Conservation (phyloP, 2,888 invertebrate species). For the Calliopum simillimum region DNA sequence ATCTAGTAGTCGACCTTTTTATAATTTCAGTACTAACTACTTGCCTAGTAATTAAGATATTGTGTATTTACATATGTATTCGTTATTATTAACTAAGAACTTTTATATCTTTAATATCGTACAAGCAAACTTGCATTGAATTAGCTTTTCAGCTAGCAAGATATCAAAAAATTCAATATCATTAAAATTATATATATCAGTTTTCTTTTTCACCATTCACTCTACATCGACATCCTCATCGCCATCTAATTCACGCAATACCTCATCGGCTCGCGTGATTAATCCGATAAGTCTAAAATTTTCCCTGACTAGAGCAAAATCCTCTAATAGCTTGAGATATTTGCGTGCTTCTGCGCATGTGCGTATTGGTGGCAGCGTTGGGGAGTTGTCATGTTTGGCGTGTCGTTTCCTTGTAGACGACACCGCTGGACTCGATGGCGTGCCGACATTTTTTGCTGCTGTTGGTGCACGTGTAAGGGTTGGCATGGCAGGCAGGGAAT, state of each 20-base stretch:
- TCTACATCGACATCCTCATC: slow-evolving; percentile 50
- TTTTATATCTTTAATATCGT: too few relatives aligned
- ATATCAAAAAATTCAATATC: too few relatives aligned
- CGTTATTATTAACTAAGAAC: too few relatives aligned
- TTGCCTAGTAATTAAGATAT: too few relatives aligned
- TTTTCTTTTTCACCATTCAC: slow-evolving; percentile 20
- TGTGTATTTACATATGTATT: too few relatives aligned
- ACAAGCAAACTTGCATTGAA: too few relatives aligned
- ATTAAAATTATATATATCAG: too few relatives aligned
- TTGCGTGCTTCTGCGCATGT: slow-evolving; percentile 58
- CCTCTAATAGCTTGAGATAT: slow-evolving; percentile 61
- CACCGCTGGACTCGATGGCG: slow-evolving; percentile 2
- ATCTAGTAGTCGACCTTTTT: too few relatives aligned
- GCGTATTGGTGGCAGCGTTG: slow-evolving; percentile 44
- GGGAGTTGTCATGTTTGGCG: slow-evolving; percentile 17
- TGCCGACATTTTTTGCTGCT: slow-evolving; percentile 13
- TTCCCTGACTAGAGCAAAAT: slow-evolving; percentile 60
- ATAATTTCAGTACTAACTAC: not conserved
- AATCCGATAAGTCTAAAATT: slow-evolving; percentile 62
- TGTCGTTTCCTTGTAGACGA: slow-evolving; percentile 22
- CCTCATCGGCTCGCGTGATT: slow-evolving; percentile 62
- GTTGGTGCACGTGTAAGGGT: slow-evolving; percentile 46
- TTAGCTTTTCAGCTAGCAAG: too few relatives aligned
- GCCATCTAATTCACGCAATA: slow-evolving; percentile 58
- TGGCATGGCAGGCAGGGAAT: slow-evolving; percentile 48